Conservation (phyloP, 2,113 vertebrate species). For the Trichomycterus rosablanca region DNA sequence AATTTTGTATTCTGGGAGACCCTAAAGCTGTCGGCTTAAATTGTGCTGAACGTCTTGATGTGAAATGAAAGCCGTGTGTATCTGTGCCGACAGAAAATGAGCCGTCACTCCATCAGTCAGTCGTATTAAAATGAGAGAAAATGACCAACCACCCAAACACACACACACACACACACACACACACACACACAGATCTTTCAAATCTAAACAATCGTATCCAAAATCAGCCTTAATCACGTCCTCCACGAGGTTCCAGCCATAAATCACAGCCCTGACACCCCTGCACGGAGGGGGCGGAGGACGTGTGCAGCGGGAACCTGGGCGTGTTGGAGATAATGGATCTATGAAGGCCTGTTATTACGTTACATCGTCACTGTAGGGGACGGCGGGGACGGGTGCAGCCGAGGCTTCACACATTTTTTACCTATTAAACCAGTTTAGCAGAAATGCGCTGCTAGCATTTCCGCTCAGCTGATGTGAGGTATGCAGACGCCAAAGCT, state of each 20-base stretch:
- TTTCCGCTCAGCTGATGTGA: no score
- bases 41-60: no score
- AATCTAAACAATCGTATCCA: neutral
- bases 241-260: neutral
- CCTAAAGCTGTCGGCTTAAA: no score
- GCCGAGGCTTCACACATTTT: neutral
- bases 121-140: no score
- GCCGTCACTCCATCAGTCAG: no score
- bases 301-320: neutral
- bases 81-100: no score
- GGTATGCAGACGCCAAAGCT: no score
- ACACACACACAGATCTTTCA: neutral
- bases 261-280: neutral
- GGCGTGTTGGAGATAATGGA: conserved; percentile 1
- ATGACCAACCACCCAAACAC: no score
- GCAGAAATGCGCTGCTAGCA: neutral
- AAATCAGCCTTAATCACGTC: neutral
- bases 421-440: neutral
- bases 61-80: no score
- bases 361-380: neutral
- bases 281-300: neutral
- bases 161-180: no score
- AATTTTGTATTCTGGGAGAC: no score
- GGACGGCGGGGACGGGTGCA: neutral
- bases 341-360: neutral